A percentile compares a stretch with the other conserved stretches of the same genome.
phyloP scores from a whole-genome alignment of 2,113 vertebrate genomes.

The Gallinago jamesoni region DNA sequence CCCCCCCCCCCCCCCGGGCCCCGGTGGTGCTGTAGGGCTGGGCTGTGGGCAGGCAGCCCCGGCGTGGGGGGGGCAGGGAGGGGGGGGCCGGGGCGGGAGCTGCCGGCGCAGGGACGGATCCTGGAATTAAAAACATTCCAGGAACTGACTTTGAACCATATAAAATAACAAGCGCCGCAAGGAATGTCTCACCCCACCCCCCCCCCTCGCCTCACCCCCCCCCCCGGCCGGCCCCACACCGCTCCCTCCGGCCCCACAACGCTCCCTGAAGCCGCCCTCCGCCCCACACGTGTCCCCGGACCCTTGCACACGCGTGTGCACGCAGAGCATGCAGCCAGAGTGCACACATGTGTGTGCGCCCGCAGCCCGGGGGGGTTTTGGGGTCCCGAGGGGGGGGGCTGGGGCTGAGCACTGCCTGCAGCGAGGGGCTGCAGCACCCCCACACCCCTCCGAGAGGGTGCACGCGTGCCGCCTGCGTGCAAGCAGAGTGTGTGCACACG shows the following conservation, averaged over 20 bases:
- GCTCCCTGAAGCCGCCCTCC: not conserved
- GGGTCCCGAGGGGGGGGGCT: no score
- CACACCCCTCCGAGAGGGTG: no score
- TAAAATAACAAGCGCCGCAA: slow-evolving; percentile 49
- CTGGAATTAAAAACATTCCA: slow-evolving; percentile 69
- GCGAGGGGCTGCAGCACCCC: no score
- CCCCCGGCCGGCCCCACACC: not conserved
- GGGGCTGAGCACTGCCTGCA: no score
- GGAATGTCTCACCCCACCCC: slow-evolving; percentile 45
- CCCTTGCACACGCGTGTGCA: no score
- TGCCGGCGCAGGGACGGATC: slow-evolving; percentile 34
- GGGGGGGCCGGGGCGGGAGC: not conserved
- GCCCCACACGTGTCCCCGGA: no score
- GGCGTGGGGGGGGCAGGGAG: not conserved
- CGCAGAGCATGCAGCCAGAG: no score
- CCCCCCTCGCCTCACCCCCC: not conserved
- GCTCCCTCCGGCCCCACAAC: not conserved
- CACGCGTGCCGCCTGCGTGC: no score
- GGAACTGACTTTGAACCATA: slow-evolving; percentile 63
- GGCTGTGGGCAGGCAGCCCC: not conserved
- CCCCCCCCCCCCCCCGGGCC: no score
- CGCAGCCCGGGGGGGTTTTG: no score
- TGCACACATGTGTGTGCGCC: no score
- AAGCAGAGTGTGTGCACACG: no score
- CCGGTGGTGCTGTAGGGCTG: not conserved